A percentile compares a stretch with the other conserved stretches of the same genome.
Evolutionary conservation across 1,140 invertebrate species (phyloP).

Genomic region (Drosophila obscura): DNA sequence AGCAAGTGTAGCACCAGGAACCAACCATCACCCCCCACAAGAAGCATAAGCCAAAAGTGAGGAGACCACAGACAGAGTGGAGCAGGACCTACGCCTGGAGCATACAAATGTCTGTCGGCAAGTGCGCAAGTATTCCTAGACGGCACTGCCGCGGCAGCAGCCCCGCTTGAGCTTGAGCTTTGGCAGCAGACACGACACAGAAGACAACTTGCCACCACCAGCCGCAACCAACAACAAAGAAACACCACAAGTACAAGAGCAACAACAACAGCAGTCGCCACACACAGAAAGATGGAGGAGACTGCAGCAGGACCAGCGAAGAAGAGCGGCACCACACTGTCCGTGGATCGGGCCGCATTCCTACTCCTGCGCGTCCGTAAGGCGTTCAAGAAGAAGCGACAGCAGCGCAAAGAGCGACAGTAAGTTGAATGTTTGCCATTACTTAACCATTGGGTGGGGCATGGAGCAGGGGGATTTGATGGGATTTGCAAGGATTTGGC

Average conservation of each 20-base stretch:
- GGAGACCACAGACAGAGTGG: conserved; percentile 12
- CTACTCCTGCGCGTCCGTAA: conserved; percentile 93
- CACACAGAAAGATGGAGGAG: conserved; percentile 62
- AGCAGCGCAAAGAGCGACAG: conserved; percentile 93
- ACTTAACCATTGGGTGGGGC: conserved; percentile 25
- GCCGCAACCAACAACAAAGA: conserved; percentile 20
- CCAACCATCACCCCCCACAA: conserved; percentile 1
- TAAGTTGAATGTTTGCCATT: conserved; percentile 83
- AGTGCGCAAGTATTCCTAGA: conserved; percentile 31
- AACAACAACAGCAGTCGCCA: conserved; percentile 14
- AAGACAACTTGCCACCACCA: conserved; percentile 18
- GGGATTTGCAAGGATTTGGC: conserved; percentile 41
- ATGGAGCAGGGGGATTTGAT: conserved; percentile 6
- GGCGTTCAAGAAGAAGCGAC: conserved; percentile 95
- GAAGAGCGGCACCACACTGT: conserved; percentile 85
- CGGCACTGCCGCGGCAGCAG: conserved; percentile 34
- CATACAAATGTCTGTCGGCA: conserved; percentile 74
- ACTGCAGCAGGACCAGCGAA: conserved; percentile 53
- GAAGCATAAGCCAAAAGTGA: conserved; percentile 31
- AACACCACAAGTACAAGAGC: conserved; percentile 13
- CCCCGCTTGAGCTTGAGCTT: conserved; percentile 15
- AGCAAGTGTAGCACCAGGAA: conserved; percentile 46
- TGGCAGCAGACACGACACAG: too few species aligned
- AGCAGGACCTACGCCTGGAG: conserved; percentile 38
- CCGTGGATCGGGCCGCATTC: conserved; percentile 94